These are phyloP conservation scores for Eristalis tenax DNA, from an alignment of 2,888 invertebrate species.

Conservation along the genomic window DNA sequence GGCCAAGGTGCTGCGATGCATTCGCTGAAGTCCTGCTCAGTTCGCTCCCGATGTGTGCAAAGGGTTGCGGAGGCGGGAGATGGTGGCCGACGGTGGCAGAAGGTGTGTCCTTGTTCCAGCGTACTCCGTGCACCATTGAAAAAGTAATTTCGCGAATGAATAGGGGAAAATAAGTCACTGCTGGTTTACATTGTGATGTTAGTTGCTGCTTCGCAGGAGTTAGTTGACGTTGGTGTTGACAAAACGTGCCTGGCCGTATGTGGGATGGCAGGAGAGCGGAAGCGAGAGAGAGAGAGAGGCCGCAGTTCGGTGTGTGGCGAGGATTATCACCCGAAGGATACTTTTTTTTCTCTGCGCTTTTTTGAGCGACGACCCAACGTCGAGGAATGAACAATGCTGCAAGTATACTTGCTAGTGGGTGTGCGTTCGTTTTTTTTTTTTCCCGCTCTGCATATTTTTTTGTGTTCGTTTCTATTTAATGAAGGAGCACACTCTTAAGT, in stretches of 20 bases:
- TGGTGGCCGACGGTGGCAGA: neutral
- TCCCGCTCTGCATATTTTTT: conserved; percentile 1
- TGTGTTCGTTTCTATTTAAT: conserved; percentile 50
- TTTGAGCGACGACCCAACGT: neutral
- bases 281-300: neutral
- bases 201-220: conserved; percentile 16
- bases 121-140: conserved; percentile 12
- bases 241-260: neutral
- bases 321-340: conserved; percentile 36
- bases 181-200: conserved; percentile 19
- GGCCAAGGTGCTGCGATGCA: conserved; percentile 36
- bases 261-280: neutral
- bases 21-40: neutral
- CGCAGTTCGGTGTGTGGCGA: conserved; percentile 1
- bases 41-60: neutral
- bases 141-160: conserved; percentile 65
- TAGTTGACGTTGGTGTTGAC: conserved; percentile 48
- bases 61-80: neutral
- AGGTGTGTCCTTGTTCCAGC: conserved; percentile 41
- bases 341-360: too few relatives aligned
- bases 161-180: conserved; percentile 56
- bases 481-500: conserved; percentile 59
- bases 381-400: conserved; percentile 39
- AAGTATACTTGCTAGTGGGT: conserved; percentile 30
- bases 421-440: conserved; percentile 11